Base-by-base conservation (phyloP, 2,888 invertebrate genomes). In the Luperina nickerlii region DNA sequence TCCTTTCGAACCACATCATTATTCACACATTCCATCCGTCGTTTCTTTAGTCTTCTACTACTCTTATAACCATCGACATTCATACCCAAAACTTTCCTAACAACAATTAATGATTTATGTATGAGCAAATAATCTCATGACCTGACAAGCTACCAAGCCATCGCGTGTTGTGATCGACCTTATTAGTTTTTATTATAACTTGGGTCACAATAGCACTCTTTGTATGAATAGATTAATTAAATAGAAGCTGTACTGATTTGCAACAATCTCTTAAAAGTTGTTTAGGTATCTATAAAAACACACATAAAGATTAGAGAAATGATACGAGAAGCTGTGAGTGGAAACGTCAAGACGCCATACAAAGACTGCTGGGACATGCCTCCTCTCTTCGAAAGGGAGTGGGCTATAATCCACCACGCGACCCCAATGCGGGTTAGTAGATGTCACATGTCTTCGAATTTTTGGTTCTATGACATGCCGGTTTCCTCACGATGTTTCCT, bases 81-180 rank as follows among this genome's bases (percentile, higher is more conserved):
- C 20, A 1, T 51, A 54, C 54, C 20, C 8, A 54, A 54, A 54
- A 54, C 20, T 20, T 20, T 20, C 20, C 8, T 8, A 20, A 54
- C 20, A 20, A 54, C 8, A 38, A 51, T 62, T 32, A 51, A 51
- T 67, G 18, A 79, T 62, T 79, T 7, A 80, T 80, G n/a, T 71
- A 57, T 71, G 13, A 48, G 45, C 24, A 27, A 62, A 73, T 57
- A 81, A 81, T n/a, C 65, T 74, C 81, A 73, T 81, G 79, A 81
- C 79, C 81, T 45, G 57, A 75, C 9, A 6, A 15, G 51, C 15
- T 27, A 20, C n/a, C n/a, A 54, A 48, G 32, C 27, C 38, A 66
- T 80, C 60, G 79, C 79, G 76, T 80, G 79, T 11, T 54, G 45
- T 38, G 76, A 45, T 62, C 66, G 54, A 79, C 83, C 76, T 82